phyloP scores from a whole-genome alignment of 2,797 vertebrate genomes.

The Pseudochirops cupreus region DNA sequence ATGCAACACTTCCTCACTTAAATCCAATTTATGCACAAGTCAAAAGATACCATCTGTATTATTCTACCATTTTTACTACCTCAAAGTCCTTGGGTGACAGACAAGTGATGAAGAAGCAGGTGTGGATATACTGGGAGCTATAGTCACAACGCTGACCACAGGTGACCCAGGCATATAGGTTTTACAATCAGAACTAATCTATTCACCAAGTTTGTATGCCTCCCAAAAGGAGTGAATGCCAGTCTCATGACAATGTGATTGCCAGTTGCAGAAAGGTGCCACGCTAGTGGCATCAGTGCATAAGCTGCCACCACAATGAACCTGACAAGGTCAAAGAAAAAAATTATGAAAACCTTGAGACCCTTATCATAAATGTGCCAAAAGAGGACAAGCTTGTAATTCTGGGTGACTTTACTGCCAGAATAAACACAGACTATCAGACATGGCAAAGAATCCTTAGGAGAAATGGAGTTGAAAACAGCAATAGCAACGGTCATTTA shows the following conservation, averaged over 20 bases:
- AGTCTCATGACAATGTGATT: not conserved
- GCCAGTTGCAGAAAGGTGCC: not conserved
- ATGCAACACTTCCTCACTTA: not conserved
- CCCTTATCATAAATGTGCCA: not conserved
- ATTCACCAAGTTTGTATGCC: not conserved
- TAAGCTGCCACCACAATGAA: not conserved
- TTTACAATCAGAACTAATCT: not conserved
- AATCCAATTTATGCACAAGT: not conserved
- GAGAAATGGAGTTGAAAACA: not conserved
- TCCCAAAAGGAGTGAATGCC: not conserved
- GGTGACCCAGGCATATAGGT: not conserved
- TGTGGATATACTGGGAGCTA: not conserved
- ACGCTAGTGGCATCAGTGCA: not conserved
- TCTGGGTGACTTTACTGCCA: not conserved
- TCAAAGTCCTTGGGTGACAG: not conserved
- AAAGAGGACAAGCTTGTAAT: not conserved
- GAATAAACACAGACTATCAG: not conserved
- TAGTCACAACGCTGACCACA: not conserved
- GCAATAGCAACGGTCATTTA: not conserved
- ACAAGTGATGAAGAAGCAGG: not conserved
- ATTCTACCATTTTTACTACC: not conserved
- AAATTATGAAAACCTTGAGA: not conserved
- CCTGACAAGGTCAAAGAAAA: not conserved
- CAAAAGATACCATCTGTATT: not conserved
- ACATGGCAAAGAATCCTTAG: not conserved